Conservation (phyloP, 2,797 vertebrate species). For the Tragelaphus oryx region DNA sequence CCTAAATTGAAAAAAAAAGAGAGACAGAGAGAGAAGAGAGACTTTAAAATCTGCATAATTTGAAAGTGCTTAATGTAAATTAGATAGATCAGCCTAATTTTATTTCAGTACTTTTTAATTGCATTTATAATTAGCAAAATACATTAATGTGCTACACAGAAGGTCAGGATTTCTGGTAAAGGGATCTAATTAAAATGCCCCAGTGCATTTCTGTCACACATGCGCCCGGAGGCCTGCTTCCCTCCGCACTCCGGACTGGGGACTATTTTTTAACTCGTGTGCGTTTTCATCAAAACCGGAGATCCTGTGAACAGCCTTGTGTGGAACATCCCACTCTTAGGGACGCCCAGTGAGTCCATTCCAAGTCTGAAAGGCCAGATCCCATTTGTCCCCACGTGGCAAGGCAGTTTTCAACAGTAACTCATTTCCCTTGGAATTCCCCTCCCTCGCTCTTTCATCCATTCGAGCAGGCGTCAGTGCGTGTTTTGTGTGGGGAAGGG, state of each 20-base stretch:
- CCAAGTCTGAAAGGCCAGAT: background rate
- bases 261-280: conserved; percentile 61
- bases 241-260: background rate
- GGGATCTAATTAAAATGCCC: conserved; percentile 81
- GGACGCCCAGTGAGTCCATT: rapidly evolving
- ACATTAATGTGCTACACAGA: conserved; percentile 83
- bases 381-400: background rate
- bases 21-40: background rate
- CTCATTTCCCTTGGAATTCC: background rate
- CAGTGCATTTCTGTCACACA: conserved; percentile 73
- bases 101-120: conserved; percentile 87
- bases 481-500: background rate
- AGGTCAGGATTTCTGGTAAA: conserved; percentile 83
- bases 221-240: conserved; percentile 66
- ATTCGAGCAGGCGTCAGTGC: background rate
- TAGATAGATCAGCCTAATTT: conserved; percentile 85
- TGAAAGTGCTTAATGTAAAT: conserved; percentile 85
- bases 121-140: conserved; percentile 88
- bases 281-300: conserved; percentile 14
- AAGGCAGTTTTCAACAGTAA: background rate
- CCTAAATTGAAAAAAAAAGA: conserved; percentile 53
- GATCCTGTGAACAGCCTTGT: background rate
- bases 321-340: background rate
- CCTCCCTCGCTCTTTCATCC: too few relatives aligned
- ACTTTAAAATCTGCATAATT: conserved; percentile 82